Evolutionary conservation across 2,113 vertebrate genomes (phyloP).

Genomic region (Andinoacara biseriatus): DNA sequence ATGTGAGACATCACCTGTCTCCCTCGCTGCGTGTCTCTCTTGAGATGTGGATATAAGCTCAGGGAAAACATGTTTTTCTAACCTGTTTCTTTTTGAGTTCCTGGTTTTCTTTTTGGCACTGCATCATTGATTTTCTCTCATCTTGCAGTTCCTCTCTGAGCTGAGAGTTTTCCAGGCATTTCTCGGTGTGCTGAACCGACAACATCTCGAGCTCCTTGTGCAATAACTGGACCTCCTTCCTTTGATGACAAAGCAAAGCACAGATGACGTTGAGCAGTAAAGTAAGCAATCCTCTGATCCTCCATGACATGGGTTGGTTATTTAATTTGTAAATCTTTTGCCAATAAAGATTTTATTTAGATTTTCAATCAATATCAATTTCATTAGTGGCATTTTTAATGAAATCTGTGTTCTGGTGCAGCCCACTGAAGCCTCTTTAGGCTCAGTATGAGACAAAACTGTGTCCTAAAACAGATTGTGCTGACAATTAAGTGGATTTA

Average conservation of each 20-base stretch:
- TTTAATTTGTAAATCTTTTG: background rate
- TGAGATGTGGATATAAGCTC: background rate
- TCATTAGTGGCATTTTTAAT: background rate
- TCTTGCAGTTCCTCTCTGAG: slow-evolving; percentile 89
- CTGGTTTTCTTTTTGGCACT: slow-evolving; percentile 89
- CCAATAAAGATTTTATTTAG: background rate
- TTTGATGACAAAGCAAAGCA: slow-evolving; percentile 58
- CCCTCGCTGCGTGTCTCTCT: slow-evolving; percentile 73
- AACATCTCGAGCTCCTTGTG: slow-evolving; percentile 92
- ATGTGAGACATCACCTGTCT: slow-evolving; percentile 85
- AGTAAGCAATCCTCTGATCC: background rate
- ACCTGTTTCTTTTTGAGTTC: slow-evolving; percentile 92
- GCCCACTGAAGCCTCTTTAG: background rate
- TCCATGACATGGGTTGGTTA: background rate
- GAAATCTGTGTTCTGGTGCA: background rate
- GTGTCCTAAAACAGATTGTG: background rate
- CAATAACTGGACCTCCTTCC: slow-evolving; percentile 89
- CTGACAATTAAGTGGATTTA: accelerated
- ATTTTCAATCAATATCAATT: background rate
- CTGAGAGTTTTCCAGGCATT: slow-evolving; percentile 92
- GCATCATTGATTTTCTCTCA: slow-evolving; percentile 85
- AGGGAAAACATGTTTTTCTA: background rate
- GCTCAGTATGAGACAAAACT: background rate
- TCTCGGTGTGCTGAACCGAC: slow-evolving; percentile 93
- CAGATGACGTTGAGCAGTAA: background rate